phyloP scores from a whole-genome alignment of 2,797 vertebrate genomes.

The Manis pentadactyla region DNA sequence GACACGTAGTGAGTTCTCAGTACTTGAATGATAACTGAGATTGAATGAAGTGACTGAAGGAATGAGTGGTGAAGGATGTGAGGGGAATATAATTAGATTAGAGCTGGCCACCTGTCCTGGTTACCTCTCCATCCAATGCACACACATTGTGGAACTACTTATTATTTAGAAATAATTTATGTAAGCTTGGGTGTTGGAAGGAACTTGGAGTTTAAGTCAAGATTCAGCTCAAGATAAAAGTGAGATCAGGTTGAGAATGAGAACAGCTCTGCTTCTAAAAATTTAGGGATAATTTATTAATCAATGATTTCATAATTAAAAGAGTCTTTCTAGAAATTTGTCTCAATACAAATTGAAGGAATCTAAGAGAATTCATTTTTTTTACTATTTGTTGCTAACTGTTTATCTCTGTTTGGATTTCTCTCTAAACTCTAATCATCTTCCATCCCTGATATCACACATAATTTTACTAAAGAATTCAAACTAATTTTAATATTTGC shows the following conservation, averaged over 20 bases:
- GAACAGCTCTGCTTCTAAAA: not conserved
- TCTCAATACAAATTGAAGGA: not conserved
- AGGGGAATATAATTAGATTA: not conserved
- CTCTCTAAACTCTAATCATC: not conserved
- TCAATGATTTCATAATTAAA: not conserved
- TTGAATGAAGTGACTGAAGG: not conserved
- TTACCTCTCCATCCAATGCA: not conserved
- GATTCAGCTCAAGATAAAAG: not conserved
- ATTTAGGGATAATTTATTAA: constrained; percentile 22
- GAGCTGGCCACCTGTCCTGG: not conserved
- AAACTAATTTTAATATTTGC: constrained; percentile 53
- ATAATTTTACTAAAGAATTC: constrained; percentile 3
- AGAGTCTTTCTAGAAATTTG: not conserved
- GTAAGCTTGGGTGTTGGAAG: not conserved
- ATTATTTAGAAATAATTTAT: not conserved
- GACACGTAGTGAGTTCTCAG: not conserved
- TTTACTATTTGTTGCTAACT: constrained; percentile 1
- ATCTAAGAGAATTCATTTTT: not conserved
- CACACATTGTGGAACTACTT: not conserved
- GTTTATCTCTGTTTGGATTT: not conserved
- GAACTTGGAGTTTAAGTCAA: not conserved
- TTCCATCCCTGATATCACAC: not conserved
- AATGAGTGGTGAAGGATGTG: not conserved
- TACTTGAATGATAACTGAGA: not conserved
- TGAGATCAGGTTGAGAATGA: not conserved